Evolutionary conservation across 2,113 vertebrate species (phyloP).

Genomic region (Oostethus manadensis): DNA sequence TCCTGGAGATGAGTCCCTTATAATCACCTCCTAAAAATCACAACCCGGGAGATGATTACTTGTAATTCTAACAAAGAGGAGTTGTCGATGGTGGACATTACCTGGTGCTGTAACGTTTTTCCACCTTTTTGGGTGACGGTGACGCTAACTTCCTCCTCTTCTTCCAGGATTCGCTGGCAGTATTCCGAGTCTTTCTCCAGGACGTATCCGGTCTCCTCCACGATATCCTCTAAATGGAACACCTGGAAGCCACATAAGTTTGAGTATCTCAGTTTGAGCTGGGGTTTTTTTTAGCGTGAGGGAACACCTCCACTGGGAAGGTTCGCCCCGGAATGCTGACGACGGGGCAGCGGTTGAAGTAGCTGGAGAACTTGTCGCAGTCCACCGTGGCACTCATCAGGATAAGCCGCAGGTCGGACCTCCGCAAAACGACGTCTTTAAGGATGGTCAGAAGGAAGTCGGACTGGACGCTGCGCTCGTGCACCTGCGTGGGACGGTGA

Average conservation of each 20-base stretch:
- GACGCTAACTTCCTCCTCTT: slow-evolving; percentile 88
- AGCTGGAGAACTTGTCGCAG: slow-evolving; percentile 88
- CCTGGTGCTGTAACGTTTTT: slow-evolving; percentile 72
- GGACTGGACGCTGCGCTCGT: slow-evolving; percentile 95
- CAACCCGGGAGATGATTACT: background rate
- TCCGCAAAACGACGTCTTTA: slow-evolving; percentile 83
- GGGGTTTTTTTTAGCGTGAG: background rate
- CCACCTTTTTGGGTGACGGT: slow-evolving; percentile 84
- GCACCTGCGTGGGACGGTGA: slow-evolving; percentile 73
- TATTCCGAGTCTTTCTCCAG: slow-evolving; percentile 95
- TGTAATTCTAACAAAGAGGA: background rate
- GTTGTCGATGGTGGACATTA: slow-evolving; percentile 6
- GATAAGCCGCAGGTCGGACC: slow-evolving; percentile 88
- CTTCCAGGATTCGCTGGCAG: slow-evolving; percentile 89
- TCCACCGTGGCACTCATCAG: slow-evolving; percentile 98
- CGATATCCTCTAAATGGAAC: slow-evolving; percentile 91
- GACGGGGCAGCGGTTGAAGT: slow-evolving; percentile 93
- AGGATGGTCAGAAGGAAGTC: slow-evolving; percentile 93
- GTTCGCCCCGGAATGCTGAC: slow-evolving; percentile 89
- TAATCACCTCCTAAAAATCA: slow-evolving; percentile 76
- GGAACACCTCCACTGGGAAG: slow-evolving; percentile 86
- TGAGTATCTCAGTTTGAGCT: background rate
- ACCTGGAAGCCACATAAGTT: slow-evolving; percentile 66
- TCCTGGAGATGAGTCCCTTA: slow-evolving; percentile 66
- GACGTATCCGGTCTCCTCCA: slow-evolving; percentile 89